Conservation (phyloP, 2,797 vertebrate genomes). For the Eulemur mongoz region DNA sequence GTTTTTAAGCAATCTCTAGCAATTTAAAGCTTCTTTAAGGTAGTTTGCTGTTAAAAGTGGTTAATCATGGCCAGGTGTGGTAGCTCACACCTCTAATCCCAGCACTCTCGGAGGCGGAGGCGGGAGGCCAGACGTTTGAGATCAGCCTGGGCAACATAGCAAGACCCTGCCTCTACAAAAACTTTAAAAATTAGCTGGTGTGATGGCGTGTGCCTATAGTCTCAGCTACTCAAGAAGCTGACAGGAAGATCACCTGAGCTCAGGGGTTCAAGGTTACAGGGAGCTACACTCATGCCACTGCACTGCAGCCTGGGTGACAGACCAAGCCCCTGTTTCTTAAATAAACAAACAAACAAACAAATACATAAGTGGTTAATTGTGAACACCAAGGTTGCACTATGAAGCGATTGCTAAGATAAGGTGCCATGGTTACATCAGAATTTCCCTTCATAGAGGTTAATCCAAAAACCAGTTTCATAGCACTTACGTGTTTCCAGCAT, state of each 20-base stretch:
- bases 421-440: not conserved
- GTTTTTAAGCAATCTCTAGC: not conserved
- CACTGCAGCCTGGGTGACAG: not conserved
- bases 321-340: not conserved
- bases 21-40: not conserved
- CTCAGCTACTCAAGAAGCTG: not conserved
- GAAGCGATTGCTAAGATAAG: not conserved
- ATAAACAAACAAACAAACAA: not conserved
- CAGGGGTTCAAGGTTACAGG: not conserved
- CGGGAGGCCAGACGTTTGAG: not conserved
- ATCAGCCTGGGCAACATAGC: not conserved
- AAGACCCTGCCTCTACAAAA: not conserved
- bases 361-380: not conserved
- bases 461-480: not conserved
- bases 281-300: not conserved
- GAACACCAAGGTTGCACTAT: conserved; percentile 48
- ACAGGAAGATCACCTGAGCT: not conserved
- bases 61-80: not conserved
- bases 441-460: conserved; percentile 67
- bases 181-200: not conserved
- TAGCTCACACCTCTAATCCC: not conserved
- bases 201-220: not conserved
- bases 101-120: not conserved
- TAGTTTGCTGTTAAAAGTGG: not conserved
- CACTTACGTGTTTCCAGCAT: not conserved